Evolutionary conservation across 2,113 vertebrate species (phyloP).

Genomic region (Phyllopteryx taeniolatus): DNA sequence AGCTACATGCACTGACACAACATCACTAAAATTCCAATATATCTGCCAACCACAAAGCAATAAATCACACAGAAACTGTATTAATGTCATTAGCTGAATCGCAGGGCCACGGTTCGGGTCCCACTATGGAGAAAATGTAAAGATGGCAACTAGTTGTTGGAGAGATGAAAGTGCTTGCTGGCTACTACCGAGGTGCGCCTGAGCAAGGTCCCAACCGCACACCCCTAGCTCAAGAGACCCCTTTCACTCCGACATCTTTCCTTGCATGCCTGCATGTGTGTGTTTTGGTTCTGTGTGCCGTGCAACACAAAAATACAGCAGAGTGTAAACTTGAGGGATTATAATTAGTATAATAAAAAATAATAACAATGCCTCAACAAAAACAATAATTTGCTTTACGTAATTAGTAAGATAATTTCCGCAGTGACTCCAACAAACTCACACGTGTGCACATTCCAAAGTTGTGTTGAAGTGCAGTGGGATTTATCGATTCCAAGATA

Average conservation of each 20-base stretch:
- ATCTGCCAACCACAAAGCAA: neutral
- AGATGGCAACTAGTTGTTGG: neutral
- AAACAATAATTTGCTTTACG: neutral
- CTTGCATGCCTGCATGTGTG: neutral
- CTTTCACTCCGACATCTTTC: neutral
- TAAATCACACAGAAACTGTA: neutral
- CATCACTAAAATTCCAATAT: neutral
- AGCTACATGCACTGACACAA: neutral
- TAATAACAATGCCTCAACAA: neutral
- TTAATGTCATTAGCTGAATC: neutral
- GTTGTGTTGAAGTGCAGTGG: conserved; percentile 19
- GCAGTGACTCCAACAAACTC: conserved; percentile 1
- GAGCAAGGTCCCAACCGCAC: neutral
- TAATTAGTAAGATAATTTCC: neutral
- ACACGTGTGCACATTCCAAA: conserved; percentile 7
- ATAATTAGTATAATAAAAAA: neutral
- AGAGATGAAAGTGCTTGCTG: neutral
- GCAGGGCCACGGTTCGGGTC: neutral
- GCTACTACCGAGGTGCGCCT: neutral
- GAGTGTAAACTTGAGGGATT: neutral
- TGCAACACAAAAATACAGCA: neutral
- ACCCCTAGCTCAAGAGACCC: neutral
- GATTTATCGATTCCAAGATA: conserved; percentile 37
- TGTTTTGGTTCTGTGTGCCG: neutral
- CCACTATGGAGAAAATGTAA: neutral